Percentiles rank a stretch among this genome's conserved stretches.
Conservation (phyloP, 92 coral and sea anemone genomes). For the Porites lobata region DNA sequence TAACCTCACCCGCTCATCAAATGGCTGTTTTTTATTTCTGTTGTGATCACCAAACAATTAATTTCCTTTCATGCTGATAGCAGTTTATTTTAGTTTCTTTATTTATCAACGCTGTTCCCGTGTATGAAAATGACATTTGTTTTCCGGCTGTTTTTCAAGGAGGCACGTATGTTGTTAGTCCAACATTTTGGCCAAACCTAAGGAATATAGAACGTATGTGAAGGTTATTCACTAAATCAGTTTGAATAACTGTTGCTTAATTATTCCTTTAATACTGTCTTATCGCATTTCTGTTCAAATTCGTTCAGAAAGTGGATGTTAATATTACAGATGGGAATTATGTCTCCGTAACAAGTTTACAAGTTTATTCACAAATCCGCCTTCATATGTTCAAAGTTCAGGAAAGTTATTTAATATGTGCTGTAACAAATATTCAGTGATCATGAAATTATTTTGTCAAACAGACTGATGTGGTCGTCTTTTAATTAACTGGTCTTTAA, state of each 20-base stretch:
- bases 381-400: neutral
- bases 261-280: neutral
- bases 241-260: no score
- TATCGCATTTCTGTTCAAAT: neutral
- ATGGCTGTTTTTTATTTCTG: neutral
- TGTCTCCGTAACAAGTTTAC: neutral
- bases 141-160: neutral
- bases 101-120: neutral
- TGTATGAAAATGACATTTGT: neutral
- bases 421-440: neutral
- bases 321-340: neutral
- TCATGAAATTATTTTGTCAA: neutral
- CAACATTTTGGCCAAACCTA: no score
- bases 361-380: neutral
- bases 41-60: constrained; percentile 15
- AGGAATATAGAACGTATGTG: neutral
- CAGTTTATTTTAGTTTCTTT: neutral
- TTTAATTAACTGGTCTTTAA: neutral
- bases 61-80: neutral
- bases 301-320: neutral
- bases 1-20: neutral
- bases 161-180: no score
- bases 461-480: neutral
- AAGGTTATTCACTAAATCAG: neutral
- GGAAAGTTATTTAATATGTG: neutral